Evolutionary conservation across 1,140 invertebrate genomes (phyloP), one percentile per base, ranked within the genome.

Genomic region (Drosophila jambulina): DNA sequence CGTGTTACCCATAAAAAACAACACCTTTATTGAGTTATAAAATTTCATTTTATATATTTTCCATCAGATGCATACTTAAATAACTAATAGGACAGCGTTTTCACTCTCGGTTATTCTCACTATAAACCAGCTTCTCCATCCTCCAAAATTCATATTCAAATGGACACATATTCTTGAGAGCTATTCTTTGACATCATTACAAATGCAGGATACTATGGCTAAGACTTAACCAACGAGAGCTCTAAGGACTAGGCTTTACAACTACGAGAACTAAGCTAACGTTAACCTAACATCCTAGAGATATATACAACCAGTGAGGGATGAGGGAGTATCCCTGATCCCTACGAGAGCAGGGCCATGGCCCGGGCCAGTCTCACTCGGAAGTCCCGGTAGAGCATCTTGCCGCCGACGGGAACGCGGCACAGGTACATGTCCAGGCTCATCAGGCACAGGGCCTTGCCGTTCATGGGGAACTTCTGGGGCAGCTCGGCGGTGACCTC

Each of bases 361-460:
- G 92, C 92, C 51, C 83, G 61, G n/a, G 92, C 92, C 6, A 93
- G 70, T 45, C 92, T 83, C 9, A 93, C 85, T n/a, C 92, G 85
- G 62, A 93, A 93, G 79, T 93, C 92, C 59, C 92, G 92, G 79
- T 96, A 95, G 38, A 96, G 93, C 58, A 95, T 93, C 86, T 95
- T 95, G 27, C 96, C 96, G 1, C 95, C 95, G 3, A 95, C 91
- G 3, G 96, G 96, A 12, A 96, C 96, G 27, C 96, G 93, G 64
- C 94, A 93, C 2, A 95, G 93, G 93, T 96, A 96, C 96, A 96
- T 96, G 38, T 95, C 94, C 4, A 95, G 93, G 23, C 94, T 95
- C 96, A 96, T 96, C 45, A 96, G 94, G 74, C 96, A 96, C 4
- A 96, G 92, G 6, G 95, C 96, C 92, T 96, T 96, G 27, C 96